Evolutionary conservation across 1,140 invertebrate genomes (phyloP).

Genomic region (Drosophila arizonae): DNA sequence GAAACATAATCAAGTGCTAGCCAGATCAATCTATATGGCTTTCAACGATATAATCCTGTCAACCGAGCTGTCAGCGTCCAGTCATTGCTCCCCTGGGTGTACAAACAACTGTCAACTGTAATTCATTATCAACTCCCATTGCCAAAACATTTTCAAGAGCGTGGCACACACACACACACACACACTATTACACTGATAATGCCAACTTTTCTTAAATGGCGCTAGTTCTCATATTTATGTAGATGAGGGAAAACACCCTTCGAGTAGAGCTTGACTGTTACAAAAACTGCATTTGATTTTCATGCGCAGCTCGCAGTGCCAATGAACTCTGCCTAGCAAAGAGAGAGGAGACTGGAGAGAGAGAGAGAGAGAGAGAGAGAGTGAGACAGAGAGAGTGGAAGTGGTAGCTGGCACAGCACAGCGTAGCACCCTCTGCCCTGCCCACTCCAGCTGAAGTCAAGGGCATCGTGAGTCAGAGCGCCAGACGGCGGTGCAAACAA

Average conservation of each 20-base stretch:
- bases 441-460: conserved; percentile 7
- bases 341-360: not conserved
- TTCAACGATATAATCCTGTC: conserved; percentile 43
- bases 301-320: conserved; percentile 22
- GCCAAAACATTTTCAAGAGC: conserved; percentile 28
- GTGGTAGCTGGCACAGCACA: not conserved
- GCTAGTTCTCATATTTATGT: conserved; percentile 3
- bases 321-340: conserved; percentile 28
- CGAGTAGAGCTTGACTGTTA: not conserved
- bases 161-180: not conserved
- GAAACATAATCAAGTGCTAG: conserved; percentile 20
- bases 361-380: too few relatives aligned
- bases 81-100: conserved; percentile 38
- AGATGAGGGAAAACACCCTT: conserved; percentile 3
- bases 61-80: conserved; percentile 15
- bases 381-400: too few relatives aligned
- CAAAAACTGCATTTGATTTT: conserved; percentile 58
- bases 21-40: conserved; percentile 40
- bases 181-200: too few relatives aligned
- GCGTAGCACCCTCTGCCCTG: conserved; percentile 21
- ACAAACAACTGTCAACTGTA: conserved; percentile 47
- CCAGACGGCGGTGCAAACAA: conserved; percentile 74
- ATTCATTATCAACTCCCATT: conserved; percentile 55
- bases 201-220: not conserved
- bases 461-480: conserved; percentile 45